Percentiles rank a stretch among this genome's conserved stretches.
phyloP scores from a whole-genome alignment of 2,797 vertebrate genomes.

The Parauchenoglanis ngamensis region DNA sequence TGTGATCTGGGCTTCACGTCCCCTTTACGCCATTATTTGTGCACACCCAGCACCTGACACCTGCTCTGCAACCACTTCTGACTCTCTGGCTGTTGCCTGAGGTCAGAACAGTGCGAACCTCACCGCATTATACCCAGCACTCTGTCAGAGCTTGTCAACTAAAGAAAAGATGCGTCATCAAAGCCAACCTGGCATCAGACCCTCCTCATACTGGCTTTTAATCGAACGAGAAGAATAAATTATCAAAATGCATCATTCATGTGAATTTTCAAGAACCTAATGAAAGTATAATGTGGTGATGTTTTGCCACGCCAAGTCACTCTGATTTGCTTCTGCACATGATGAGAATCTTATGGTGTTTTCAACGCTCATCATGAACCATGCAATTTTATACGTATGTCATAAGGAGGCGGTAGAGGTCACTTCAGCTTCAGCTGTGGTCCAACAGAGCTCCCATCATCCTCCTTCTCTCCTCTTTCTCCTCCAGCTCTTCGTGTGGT shows the following conservation, averaged over 20 bases:
- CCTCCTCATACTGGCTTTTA: background rate
- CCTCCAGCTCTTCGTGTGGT: slow-evolving; percentile 30
- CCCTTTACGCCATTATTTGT: slow-evolving; percentile 8
- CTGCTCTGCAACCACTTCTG: slow-evolving; percentile 11
- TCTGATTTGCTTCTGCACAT: background rate
- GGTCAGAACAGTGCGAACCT: slow-evolving; percentile 44
- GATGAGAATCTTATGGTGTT: background rate
- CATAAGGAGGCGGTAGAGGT: slow-evolving; percentile 25
- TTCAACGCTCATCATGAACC: background rate
- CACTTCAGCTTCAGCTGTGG: background rate
- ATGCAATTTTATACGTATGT: slow-evolving; percentile 13
- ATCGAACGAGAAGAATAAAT: background rate
- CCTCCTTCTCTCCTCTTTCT: slow-evolving; percentile 24
- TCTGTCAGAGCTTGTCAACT: slow-evolving; percentile 42
- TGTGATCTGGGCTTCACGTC: slow-evolving; percentile 23
- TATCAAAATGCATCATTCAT: slow-evolving; percentile 14
- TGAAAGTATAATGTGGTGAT: slow-evolving; percentile 21
- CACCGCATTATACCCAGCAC: slow-evolving; percentile 38
- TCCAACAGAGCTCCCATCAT: background rate
- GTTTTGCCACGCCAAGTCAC: background rate
- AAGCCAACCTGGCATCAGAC: slow-evolving; percentile 19
- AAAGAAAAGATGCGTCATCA: slow-evolving; percentile 16
- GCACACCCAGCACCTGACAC: slow-evolving; percentile 47
- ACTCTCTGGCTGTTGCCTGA: slow-evolving; percentile 41
- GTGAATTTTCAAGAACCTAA: slow-evolving; percentile 7